Base-by-base conservation (phyloP, 1,140 invertebrate genomes). In the Monomorium pharaonis region DNA sequence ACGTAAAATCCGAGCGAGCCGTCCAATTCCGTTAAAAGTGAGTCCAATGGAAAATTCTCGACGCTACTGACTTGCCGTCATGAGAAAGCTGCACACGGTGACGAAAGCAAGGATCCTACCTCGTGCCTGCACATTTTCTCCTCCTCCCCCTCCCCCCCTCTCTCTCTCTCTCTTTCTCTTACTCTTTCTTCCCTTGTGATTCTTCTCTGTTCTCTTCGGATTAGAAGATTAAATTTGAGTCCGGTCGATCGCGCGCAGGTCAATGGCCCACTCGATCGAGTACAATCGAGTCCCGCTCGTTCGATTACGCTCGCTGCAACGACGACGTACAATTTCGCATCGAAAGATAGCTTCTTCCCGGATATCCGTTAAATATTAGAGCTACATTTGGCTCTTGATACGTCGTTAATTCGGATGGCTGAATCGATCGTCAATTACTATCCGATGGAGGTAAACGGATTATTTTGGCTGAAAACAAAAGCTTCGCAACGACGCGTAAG, bases 11-110 rank as follows among this genome's bases (percentile, higher is more conserved):
- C 51, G 63, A 58, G 49, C 49, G 77, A 18, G 14, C 37, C 49
- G 65, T 87, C 63, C 80, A 87, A 88, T 88, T 87, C 67, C 65
- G 72, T 88, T 88, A 87, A 88, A 87, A 88, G 72, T 84, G 24
- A 77, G 72, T 44, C 21, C 21, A 62, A 85, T 69, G 84, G 75
- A 85, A 80, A 78, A 67, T 85, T 60, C 56, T 84, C 72, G 69
- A 77, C 72, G 56, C 69, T 63, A 58, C 54, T 76, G 58, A 84
- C 69, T 67, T 63, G 56, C 21, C 81, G 6, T 49, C 58, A 75
- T 21, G 47, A 42, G 30, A 77, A 77, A 75, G 81, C 44, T 77
- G 72, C 69, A 30, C 27, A 62, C 62, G 69, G 81, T 70, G 76
- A 83, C 63, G 37, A 24, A 58, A 74, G 47, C 65, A 72, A 72